Conservation (phyloP, 2,797 vertebrate species). For the Pseudotriccus pelzelni region DNA sequence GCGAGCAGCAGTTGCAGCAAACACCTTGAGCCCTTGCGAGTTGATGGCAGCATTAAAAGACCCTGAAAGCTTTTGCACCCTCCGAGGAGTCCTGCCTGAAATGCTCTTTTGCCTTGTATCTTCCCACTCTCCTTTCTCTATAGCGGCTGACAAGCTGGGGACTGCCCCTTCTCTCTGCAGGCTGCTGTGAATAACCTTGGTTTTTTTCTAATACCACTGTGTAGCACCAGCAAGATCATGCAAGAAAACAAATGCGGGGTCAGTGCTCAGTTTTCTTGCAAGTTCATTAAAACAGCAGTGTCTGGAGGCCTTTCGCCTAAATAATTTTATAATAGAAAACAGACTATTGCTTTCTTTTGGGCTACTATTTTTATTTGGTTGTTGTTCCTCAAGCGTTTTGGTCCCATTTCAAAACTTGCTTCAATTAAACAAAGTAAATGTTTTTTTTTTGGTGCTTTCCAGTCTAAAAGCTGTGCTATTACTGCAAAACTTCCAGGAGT, state of each 20-base stretch:
- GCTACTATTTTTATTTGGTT: slow-evolving; percentile 75
- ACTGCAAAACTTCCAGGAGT: slow-evolving; percentile 18
- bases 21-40: accelerated
- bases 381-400: slow-evolving; percentile 66
- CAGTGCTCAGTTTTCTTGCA: background rate
- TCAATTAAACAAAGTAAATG: slow-evolving; percentile 39
- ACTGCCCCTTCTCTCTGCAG: background rate
- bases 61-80: background rate
- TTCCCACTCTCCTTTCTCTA: background rate
- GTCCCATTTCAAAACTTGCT: slow-evolving; percentile 64
- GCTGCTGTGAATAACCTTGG: background rate
- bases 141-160: background rate
- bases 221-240: background rate
- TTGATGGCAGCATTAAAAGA: background rate
- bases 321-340: slow-evolving; percentile 67
- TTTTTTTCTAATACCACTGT: background rate
- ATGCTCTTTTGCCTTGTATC: background rate
- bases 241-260: slow-evolving; percentile 9
- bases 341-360: slow-evolving; percentile 67
- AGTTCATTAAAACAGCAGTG: slow-evolving; percentile 18
- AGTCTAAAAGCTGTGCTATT: slow-evolving; percentile 43
- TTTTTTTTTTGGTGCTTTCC: slow-evolving; percentile 11
- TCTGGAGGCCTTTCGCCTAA: slow-evolving; percentile 48
- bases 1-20: background rate
- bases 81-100: background rate